A percentile compares a stretch with the other conserved stretches of the same genome.
Evolutionary conservation across 2,888 invertebrate genomes (phyloP).

Genomic region (Acleris holmiana): DNA sequence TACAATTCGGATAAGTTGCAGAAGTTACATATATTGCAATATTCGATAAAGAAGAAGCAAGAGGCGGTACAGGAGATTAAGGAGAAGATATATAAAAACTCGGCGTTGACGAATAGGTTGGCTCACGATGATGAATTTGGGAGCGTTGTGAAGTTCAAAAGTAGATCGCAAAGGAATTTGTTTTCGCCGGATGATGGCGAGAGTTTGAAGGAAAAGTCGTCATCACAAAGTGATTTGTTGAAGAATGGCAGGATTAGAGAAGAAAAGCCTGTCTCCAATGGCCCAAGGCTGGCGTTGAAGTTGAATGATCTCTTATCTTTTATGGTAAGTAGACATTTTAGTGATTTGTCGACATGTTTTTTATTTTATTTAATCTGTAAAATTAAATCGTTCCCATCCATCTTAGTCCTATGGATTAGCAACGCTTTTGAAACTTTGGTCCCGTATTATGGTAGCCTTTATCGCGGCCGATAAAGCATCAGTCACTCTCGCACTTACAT

Average conservation of each 20-base stretch:
- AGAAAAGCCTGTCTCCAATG: constrained; percentile 64
- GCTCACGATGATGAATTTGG: constrained; percentile 54
- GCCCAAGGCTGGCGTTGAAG: constrained; percentile 72
- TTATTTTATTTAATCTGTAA: background rate
- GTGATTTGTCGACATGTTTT: background rate
- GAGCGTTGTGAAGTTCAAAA: constrained; percentile 56
- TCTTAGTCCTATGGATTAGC: too few relatives aligned
- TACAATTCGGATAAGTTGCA: constrained; percentile 89
- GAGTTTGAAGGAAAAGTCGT: constrained; percentile 53
- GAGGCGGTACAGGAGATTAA: constrained; percentile 85
- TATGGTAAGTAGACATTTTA: constrained; percentile 60
- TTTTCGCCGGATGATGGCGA: constrained; percentile 66
- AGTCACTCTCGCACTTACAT: too few relatives aligned
- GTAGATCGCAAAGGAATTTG: constrained; percentile 66
- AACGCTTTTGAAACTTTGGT: too few relatives aligned
- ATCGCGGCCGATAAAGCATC: too few relatives aligned
- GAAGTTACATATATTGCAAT: constrained; percentile 88
- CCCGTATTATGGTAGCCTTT: too few relatives aligned
- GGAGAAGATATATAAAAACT: constrained; percentile 75
- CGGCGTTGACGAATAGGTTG: constrained; percentile 63
- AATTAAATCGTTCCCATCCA: background rate
- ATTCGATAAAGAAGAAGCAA: constrained; percentile 88
- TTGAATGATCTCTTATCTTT: constrained; percentile 78
- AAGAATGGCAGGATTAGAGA: constrained; percentile 69
- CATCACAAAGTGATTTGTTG: constrained; percentile 59